Base-by-base conservation (phyloP, 2,888 invertebrate species). In the Archips crataeganus region DNA sequence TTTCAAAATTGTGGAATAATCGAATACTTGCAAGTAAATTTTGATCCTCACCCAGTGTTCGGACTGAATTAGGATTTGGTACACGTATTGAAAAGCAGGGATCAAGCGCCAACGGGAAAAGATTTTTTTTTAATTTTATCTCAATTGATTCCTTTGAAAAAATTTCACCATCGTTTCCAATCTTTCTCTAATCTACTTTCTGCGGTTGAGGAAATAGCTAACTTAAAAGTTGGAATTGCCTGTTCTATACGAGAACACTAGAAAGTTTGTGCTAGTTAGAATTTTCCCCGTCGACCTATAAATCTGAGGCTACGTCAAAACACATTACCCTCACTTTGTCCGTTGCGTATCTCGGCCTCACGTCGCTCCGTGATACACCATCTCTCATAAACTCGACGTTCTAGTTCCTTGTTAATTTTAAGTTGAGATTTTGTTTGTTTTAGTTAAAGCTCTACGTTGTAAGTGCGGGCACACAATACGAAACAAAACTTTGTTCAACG, bases 271-370 rank as follows among this genome's bases (percentile, higher is more conserved):
- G 51, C 65, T 36, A 51, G 60, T 57, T 74, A 64, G 64, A 64
- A 64, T 74, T 74, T 74, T 70, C 59, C 74, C 65, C 74, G 64
- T 74, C 70, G 70, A 74, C 74, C 69, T 69, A 74, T 74, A 74
- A 70, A 74, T 74, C 74, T 74, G 75, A 15, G 74, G 66, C 65
- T 64, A 74, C 79, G 78, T 79, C 81, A 80, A 79, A 81, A 82
- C 79, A 82, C 81, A 85, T 85, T 83, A 83, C 79, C 79, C 75
- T 77, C 79, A 77, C 79, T 77, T 74, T 79, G 78, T 79, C 82
- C 83, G 69, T 59, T 74, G 74, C 74, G 81, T 79, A 78, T 79
- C 77, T 70, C 64, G 2, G 51, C 34, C 73, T 64, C 74, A 64
- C 73, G 63, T 65, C 63, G 42, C 62, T 70, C 45, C 49, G 10